These are phyloP conservation scores for Rhabdomys pumilio DNA, from an alignment of 2,797 vertebrate species.

Conservation along the genomic window DNA sequence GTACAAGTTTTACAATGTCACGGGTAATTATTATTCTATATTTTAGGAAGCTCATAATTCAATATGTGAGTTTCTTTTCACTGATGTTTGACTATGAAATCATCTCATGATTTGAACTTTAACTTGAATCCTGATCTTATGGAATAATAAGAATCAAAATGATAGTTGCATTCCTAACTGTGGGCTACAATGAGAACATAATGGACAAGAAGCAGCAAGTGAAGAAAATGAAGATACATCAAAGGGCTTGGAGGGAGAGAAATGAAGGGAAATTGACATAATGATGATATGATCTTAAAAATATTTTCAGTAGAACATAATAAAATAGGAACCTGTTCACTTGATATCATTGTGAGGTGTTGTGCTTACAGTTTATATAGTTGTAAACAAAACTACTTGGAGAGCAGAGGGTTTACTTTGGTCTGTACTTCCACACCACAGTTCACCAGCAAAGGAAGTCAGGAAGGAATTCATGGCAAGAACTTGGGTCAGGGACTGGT, in stretches of 20 bases:
- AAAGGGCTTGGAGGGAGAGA: not conserved
- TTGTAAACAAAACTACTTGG: not conserved
- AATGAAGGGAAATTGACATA: no score
- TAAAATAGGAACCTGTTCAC: not conserved
- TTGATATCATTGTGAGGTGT: not conserved
- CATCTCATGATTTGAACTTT: slow-evolving; percentile 51
- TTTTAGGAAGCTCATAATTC: slow-evolving; percentile 26
- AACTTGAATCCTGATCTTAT: slow-evolving; percentile 68
- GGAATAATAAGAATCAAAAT: not conserved
- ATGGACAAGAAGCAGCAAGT: not conserved
- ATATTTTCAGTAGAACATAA: not conserved
- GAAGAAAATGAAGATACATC: not conserved
- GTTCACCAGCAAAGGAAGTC: not conserved
- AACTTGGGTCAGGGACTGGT: not conserved
- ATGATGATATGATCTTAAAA: not conserved
- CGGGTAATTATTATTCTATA: slow-evolving; percentile 27
- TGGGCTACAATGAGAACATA: not conserved
- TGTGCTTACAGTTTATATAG: not conserved
- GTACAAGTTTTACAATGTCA: not conserved
- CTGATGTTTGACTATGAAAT: slow-evolving; percentile 68
- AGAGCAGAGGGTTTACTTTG: not conserved
- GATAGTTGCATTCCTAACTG: slow-evolving; percentile 40
- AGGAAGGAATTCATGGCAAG: not conserved
- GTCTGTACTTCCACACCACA: not conserved
- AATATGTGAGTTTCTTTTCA: slow-evolving; percentile 58